These are phyloP conservation scores for Synanceia verrucosa DNA, from an alignment of 2,797 vertebrate species.

Conservation along the genomic window DNA sequence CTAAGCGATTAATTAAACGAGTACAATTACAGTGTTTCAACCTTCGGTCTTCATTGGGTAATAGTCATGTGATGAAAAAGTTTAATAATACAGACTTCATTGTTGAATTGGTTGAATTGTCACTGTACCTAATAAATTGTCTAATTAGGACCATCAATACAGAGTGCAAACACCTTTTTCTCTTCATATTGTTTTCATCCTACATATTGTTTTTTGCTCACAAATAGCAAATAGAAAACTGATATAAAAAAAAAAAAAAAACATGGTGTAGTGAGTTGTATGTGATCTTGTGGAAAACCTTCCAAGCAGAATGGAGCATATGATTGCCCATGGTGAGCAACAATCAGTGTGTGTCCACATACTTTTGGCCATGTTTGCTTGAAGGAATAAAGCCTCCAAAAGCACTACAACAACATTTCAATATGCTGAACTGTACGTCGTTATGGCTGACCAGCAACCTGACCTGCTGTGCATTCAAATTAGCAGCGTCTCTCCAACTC, in stretches of 20 bases:
- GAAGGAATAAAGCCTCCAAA: conserved; percentile 10
- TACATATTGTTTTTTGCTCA: not conserved
- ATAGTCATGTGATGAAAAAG: not conserved
- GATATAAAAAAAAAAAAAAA: not conserved
- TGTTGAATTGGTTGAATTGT: no score
- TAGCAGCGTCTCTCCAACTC: conserved; percentile 19
- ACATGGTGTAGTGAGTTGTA: no score
- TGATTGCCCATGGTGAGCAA: not conserved
- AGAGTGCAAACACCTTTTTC: not conserved
- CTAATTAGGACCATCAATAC: not conserved
- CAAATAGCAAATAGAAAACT: not conserved
- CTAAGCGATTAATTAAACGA: not conserved
- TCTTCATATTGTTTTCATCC: not conserved
- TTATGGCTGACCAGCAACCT: conserved; percentile 18
- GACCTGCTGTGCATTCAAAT: conserved; percentile 45
- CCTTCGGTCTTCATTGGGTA: not conserved
- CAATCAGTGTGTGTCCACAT: not conserved
- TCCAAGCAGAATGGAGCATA: not conserved
- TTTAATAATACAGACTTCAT: not conserved
- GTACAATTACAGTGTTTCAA: not conserved
- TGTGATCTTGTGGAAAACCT: not conserved
- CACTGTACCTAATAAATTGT: not conserved
- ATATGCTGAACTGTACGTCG: conserved; percentile 31
- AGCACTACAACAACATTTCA: conserved; percentile 23
- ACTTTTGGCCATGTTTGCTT: not conserved